Percentiles rank a stretch among this genome's conserved stretches.
Evolutionary conservation across 2,113 vertebrate genomes (phyloP).

Genomic region (Catagonus wagneri): DNA sequence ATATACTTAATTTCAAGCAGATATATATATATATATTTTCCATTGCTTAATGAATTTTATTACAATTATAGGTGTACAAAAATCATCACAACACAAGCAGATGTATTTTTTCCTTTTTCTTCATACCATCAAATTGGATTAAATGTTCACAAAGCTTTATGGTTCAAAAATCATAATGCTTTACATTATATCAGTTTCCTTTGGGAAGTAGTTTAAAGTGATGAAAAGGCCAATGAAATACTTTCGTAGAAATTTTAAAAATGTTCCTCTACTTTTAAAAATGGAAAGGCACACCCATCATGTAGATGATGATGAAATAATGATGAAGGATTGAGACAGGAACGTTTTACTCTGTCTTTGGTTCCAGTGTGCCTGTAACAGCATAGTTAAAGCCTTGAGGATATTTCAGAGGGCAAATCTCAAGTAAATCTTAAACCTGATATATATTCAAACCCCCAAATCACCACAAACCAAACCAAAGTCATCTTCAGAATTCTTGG

Average conservation of each 20-base stretch:
- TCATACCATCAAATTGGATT: not conserved
- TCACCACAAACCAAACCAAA: not conserved
- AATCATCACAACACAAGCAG: too few species aligned
- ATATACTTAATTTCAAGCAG: not conserved
- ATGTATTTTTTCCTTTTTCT: not conserved
- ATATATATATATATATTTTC: too few species aligned
- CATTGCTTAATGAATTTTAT: too few species aligned
- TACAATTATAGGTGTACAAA: too few species aligned
- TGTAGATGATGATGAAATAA: not conserved
- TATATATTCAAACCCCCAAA: not conserved
- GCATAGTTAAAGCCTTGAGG: accelerated
- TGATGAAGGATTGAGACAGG: not conserved
- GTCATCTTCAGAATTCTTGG: not conserved
- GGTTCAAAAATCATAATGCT: not conserved
- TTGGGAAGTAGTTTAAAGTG: not conserved
- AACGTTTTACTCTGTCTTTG: not conserved
- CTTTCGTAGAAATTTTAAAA: not conserved
- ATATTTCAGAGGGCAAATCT: not conserved
- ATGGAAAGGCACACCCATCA: not conserved
- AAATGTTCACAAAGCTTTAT: not conserved
- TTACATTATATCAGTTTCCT: not conserved
- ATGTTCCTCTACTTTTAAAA: not conserved
- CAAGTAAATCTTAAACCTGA: not conserved
- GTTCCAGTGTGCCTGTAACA: not conserved
- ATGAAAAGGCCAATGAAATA: not conserved